Conservation (phyloP, 2,888 invertebrate species). For the Clivina fossor region DNA sequence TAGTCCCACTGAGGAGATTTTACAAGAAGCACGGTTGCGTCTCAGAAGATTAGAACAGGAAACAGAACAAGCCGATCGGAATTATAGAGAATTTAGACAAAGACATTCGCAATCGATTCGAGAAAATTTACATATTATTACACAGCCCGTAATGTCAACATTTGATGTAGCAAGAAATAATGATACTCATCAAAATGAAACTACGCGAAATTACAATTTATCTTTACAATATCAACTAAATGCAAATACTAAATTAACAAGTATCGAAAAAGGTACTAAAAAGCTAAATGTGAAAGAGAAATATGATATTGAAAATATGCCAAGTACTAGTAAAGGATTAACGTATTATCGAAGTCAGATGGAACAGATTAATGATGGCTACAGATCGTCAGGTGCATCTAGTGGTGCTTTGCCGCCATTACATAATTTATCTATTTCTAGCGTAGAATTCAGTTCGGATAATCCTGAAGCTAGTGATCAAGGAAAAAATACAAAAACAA, state of each 20-base stretch:
- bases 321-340: constrained; percentile 12
- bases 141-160: too few relatives aligned
- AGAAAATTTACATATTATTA: constrained; percentile 10
- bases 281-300: too few relatives aligned
- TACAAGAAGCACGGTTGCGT: constrained; percentile 58
- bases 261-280: too few relatives aligned
- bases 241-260: too few relatives aligned
- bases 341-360: not conserved
- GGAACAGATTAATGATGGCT: constrained; percentile 5
- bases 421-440: constrained; percentile 22
- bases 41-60: constrained; percentile 61
- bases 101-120: constrained; percentile 41
- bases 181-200: too few relatives aligned
- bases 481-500: not conserved
- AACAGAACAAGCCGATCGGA: constrained; percentile 60
- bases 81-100: constrained; percentile 54
- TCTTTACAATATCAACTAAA: too few relatives aligned
- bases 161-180: too few relatives aligned
- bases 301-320: constrained; percentile 3
- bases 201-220: too few relatives aligned
- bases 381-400: constrained; percentile 16
- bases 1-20: constrained; percentile 53
- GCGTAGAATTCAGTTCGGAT: constrained; percentile 17
- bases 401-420: constrained; percentile 17
- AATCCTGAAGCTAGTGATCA: constrained; percentile 10